A percentile compares a stretch with the other conserved stretches of the same genome.
phyloP scores from a whole-genome alignment of 2,888 invertebrate genomes.

The Arge pagana region DNA sequence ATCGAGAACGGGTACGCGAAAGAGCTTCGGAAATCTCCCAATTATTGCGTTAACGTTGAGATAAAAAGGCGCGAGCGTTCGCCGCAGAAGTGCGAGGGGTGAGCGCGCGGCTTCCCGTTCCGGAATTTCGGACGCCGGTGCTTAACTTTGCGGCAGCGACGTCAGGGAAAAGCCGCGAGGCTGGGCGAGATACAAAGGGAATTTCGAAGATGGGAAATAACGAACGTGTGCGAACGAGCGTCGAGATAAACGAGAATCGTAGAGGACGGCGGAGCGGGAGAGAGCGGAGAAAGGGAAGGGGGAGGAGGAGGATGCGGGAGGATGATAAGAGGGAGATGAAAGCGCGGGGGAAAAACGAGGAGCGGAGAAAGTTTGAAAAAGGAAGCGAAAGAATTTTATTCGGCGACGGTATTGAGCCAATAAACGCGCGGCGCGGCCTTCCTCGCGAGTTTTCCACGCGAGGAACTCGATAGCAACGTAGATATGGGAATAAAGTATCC shows the following conservation, averaged over 20 bases:
- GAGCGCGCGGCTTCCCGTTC: conserved; percentile 10
- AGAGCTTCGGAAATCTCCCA: conserved; percentile 7
- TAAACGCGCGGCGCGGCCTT: neutral
- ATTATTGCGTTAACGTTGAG: conserved; percentile 11
- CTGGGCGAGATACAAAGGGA: neutral
- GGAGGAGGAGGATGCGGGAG: conserved; percentile 2
- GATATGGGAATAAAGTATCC: too few species aligned
- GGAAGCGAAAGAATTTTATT: neutral
- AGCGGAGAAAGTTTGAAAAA: too few species aligned
- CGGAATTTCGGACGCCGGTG: conserved; percentile 2
- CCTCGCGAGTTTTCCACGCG: neutral
- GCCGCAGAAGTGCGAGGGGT: conserved; percentile 6
- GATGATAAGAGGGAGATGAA: conserved; percentile 8
- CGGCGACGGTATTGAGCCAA: conserved; percentile 1
- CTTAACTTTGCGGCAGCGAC: conserved; percentile 11
- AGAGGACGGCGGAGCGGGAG: neutral
- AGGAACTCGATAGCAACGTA: conserved; percentile 1
- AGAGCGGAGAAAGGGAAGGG: neutral
- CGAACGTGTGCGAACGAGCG: too few species aligned
- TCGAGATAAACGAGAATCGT: too few species aligned
- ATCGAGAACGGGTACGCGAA: neutral
- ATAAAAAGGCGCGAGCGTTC: conserved; percentile 9
- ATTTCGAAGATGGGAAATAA: too few species aligned
- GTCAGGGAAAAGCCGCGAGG: neutral
- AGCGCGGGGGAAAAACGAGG: too few species aligned